These are phyloP conservation scores for Apantesis nais DNA, from an alignment of 2,888 invertebrate genomes.

Conservation along the genomic window DNA sequence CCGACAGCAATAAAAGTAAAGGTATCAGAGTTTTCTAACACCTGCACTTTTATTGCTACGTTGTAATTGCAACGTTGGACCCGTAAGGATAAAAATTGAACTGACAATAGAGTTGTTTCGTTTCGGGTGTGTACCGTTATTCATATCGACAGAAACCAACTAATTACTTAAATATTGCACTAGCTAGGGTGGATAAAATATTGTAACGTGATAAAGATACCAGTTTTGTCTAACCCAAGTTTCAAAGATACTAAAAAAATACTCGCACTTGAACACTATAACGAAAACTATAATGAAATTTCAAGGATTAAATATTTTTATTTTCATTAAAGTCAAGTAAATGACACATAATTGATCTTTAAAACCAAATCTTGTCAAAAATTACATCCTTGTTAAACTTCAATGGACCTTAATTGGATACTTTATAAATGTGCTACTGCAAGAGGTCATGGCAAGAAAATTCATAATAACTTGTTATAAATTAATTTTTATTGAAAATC, in stretches of 20 bases:
- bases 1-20: too few species aligned
- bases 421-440: not conserved
- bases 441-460: not conserved
- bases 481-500: slow-evolving; percentile 85
- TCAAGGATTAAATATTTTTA: not conserved
- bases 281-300: not conserved
- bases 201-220: not conserved
- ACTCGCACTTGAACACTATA: not conserved
- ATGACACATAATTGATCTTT: not conserved
- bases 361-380: not conserved
- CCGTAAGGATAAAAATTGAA: not conserved
- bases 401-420: not conserved
- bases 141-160: not conserved
- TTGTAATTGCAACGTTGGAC: not conserved
- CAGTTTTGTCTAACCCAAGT: not conserved
- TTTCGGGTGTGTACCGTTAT: not conserved
- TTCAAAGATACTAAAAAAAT: not conserved
- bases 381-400: not conserved
- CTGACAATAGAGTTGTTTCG: not conserved
- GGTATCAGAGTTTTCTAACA: too few species aligned
- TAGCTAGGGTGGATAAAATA: not conserved
- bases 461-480: slow-evolving; percentile 69
- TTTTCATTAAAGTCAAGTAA: not conserved
- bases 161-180: not conserved
- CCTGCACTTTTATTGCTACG: too few species aligned